A percentile compares a stretch with the other conserved stretches of the same genome.
Conservation (phyloP, 2,113 vertebrate species). For the Telmatochromis brachygnathus region DNA sequence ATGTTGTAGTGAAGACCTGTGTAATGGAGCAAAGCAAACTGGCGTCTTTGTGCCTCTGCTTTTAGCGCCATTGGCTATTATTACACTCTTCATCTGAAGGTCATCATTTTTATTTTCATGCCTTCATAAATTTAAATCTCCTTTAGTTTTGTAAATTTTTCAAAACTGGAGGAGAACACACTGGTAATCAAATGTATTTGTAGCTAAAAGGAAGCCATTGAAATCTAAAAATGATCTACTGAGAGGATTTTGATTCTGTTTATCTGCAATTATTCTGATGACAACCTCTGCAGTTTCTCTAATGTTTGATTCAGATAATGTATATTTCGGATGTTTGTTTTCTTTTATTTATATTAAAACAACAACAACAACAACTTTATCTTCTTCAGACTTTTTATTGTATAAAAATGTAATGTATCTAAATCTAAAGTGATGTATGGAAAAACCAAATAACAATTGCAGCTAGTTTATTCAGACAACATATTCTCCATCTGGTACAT, state of each 20-base stretch:
- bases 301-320: background rate
- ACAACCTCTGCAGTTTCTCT: background rate
- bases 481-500: background rate
- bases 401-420: background rate
- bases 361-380: background rate
- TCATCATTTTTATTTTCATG: background rate
- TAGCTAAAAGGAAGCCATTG: background rate
- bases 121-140: background rate
- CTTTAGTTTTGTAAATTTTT: background rate
- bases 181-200: background rate
- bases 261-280: background rate
- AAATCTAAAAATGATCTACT: background rate
- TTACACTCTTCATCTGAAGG: background rate
- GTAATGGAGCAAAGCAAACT: slow-evolving; percentile 10
- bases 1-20: slow-evolving; percentile 14
- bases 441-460: background rate
- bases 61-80: background rate
- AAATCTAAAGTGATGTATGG: background rate
- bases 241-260: background rate
- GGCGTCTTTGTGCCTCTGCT: background rate
- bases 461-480: background rate
- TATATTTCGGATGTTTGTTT: background rate
- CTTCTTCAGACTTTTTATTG: background rate
- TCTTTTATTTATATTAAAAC: background rate
- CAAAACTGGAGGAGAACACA: background rate